Evolutionary conservation across 1,140 invertebrate genomes (phyloP).

Genomic region (Drosophila rufa): DNA sequence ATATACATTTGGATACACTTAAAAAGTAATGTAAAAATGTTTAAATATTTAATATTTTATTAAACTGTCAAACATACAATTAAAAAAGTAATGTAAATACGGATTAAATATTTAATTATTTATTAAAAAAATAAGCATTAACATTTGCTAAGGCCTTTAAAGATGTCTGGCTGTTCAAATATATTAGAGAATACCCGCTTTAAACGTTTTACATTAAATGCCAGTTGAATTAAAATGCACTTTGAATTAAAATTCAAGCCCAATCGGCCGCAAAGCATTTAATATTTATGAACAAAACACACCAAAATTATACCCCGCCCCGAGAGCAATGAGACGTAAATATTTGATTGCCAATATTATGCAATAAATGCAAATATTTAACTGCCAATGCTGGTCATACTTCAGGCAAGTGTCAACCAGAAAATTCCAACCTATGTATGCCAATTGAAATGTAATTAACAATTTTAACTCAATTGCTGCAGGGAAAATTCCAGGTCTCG

Average conservation of each 20-base stretch:
- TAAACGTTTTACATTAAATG: neutral
- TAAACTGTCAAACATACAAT: too few species aligned
- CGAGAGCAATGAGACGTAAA: conserved; percentile 10
- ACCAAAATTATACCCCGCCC: neutral
- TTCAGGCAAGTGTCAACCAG: conserved; percentile 26
- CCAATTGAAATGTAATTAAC: conserved; percentile 45
- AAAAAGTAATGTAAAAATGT: too few species aligned
- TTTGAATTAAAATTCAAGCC: neutral
- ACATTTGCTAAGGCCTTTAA: too few species aligned
- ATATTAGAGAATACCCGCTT: neutral
- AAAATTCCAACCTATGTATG: conserved; percentile 33
- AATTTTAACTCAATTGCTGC: conserved; percentile 9
- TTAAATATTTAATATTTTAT: too few species aligned
- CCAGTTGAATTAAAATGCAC: neutral
- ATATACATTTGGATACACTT: too few species aligned
- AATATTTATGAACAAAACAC: conserved; percentile 11
- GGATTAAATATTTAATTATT: too few species aligned
- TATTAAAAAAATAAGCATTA: too few species aligned
- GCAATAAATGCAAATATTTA: conserved; percentile 52
- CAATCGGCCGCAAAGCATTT: neutral
- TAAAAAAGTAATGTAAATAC: too few species aligned
- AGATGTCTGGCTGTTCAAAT: too few species aligned
- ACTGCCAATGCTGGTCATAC: conserved; percentile 6
- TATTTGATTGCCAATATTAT: conserved; percentile 31
- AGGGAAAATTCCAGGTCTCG: neutral